phyloP scores from a whole-genome alignment of 2,113 vertebrate species.

The Microtus ochrogaster region DNA sequence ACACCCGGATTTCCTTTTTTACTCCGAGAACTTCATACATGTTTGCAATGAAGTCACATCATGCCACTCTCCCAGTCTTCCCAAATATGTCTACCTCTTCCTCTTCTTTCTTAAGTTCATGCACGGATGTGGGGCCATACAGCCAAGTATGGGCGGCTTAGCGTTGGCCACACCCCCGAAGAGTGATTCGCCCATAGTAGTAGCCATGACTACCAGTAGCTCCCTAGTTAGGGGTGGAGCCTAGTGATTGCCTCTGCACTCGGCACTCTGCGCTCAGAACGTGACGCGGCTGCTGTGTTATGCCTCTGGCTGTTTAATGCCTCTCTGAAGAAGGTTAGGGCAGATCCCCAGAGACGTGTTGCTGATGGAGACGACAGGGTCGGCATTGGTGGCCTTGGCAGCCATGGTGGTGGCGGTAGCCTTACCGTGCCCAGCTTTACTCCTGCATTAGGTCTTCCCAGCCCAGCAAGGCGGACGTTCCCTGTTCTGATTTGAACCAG shows the following conservation, averaged over 20 bases:
- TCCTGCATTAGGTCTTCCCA: neutral
- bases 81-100: neutral
- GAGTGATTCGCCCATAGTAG: neutral
- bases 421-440: neutral
- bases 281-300: accelerated
- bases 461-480: neutral
- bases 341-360: neutral
- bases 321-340: neutral
- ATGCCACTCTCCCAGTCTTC: neutral
- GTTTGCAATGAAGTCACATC: neutral
- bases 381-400: neutral
- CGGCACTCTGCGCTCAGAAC: neutral
- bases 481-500: neutral
- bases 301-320: neutral
- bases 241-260: neutral
- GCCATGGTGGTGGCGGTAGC: neutral
- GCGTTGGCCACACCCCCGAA: neutral
- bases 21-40: neutral
- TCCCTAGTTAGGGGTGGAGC: neutral
- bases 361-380: neutral
- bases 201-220: too few relatives aligned
- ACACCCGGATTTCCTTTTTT: neutral
- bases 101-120: neutral
- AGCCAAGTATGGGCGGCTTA: neutral
- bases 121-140: neutral